A percentile compares a stretch with the other conserved stretches of the same genome.
Evolutionary conservation across 2,797 vertebrate species (phyloP).

Genomic region (Mormyrus hasselquistii): DNA sequence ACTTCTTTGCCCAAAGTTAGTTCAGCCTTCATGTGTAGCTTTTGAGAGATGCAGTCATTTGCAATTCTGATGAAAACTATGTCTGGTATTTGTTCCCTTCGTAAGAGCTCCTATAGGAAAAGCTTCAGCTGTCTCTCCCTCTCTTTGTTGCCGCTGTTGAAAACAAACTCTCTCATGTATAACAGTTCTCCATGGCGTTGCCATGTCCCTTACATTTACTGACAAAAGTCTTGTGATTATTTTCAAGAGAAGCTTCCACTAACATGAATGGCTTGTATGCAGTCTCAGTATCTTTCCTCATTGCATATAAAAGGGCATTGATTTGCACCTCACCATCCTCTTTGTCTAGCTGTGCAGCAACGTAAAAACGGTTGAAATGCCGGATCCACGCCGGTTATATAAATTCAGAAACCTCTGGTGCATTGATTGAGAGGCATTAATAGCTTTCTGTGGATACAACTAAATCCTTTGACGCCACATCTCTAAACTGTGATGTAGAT

Average conservation of each 20-base stretch:
- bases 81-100: not conserved
- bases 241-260: not conserved
- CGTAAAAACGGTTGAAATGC: not conserved
- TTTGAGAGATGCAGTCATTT: not conserved
- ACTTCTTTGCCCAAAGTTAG: not conserved
- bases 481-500: not conserved
- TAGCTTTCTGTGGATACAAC: not conserved
- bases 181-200: constrained; percentile 1
- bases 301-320: constrained; percentile 2
- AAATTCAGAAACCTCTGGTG: not conserved
- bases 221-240: not conserved
- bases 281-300: not conserved
- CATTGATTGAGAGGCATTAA: not conserved
- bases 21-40: not conserved
- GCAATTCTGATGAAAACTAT: not conserved
- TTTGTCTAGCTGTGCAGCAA: not conserved
- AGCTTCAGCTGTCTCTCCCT: not conserved
- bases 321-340: not conserved
- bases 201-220: not conserved
- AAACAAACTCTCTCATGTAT: not conserved
- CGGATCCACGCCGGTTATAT: not conserved
- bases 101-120: not conserved
- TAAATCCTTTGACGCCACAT: not conserved
- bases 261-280: not conserved
- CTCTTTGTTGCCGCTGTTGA: not conserved